Base-by-base conservation (phyloP, 1,140 invertebrate genomes). In the Mactra quadrangularis region DNA sequence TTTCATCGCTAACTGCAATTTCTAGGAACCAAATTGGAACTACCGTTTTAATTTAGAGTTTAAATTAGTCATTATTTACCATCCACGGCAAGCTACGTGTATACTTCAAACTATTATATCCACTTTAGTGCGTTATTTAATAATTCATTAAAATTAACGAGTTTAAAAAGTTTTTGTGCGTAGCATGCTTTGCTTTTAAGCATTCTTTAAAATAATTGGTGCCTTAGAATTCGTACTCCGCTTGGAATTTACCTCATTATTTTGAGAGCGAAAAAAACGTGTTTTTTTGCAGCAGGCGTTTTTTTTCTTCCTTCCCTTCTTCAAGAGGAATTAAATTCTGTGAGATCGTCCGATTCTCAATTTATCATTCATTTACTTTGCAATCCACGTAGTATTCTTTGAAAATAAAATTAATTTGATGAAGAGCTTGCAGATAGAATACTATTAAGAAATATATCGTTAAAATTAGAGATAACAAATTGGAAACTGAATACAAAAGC, bases 381-480 rank as follows among this genome's bases (percentile, higher is more conserved):
- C 38, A 57, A 47, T 75, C 19, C 72, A 75, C 38, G 57, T 47
- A 41, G 55, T 60, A 75, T 75, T 38, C 53, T 75, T 75, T 47
- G 55, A 29, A 75, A 75, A 75, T 75, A 55, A 59, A 59, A 75
- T 75, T 75, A 75, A 75, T 75, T 75, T 75, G 57, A 29, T 57
- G 31, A 75, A 75, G 53, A 57, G 55, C 38, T n/a, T 47, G 50
- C 1, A 33, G 38, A 75, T 75, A 53, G 57, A 75, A 52, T 75
- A 25, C 19, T 45, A 75, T 75, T 57, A 75, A 75, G 72, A 75
- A 75, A 75, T 60, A 75, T 75, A 27, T 75, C 53, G 72, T 75
- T 57, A 75, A 75, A 57, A 75, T 75, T 60, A 75, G 57, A 75
- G 31, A 75, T 57, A 60, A 75, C 57, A 22, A 47, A 75, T 62